Base-by-base conservation (phyloP, 2,797 vertebrate genomes). In the Sylvilagus floridanus region DNA sequence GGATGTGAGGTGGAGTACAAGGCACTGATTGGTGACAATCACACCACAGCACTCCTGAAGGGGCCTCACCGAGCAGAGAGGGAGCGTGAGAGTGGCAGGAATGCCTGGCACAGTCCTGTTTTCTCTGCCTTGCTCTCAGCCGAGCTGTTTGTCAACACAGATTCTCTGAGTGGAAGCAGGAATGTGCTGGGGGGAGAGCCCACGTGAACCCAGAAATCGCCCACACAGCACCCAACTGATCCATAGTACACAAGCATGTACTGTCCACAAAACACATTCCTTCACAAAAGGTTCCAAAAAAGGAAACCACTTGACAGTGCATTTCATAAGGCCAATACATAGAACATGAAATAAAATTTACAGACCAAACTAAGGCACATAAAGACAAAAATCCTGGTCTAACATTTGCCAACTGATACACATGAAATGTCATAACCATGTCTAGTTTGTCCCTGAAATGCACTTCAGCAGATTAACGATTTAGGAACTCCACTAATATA, bases 401-500 rank as follows among this genome's bases (percentile, higher is more conserved):
- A 92, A 86, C 21, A 77, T 78, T 85, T 87, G 26, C 76, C 89
- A 91, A n/a, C 7, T 24, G 71, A 82, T 62, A 73, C 79, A 92
- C 13, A 77, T 72, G 78, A 96, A 76, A 69, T 76, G 88, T 82
- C 54, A 81, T 63, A 86, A 90, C 85, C 75, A 66, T 94, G 79
- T 75, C 89, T 94, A 72, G 26, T 90, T 93, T 93, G 69, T 66
- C 37, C 94, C 88, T 94, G 88, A 96, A 95, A 96, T 94, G 84
- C n/a, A 90, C 37, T 85, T 94, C 66, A 96, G 42, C 90, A 75
- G 97, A 97, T 97, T 96, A 97, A 88, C 22, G 95, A 68, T 37
- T 96, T 97, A 96, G 73, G 73, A 96, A 90, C 90, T 94, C 84
- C 84, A 96, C 91, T 97, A 85, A 87, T 28, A 37, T 95, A 94